Evolutionary conservation across 2,113 vertebrate species (phyloP), one percentile per base, ranked within the genome.

Genomic region (Eurystomus gularis): DNA sequence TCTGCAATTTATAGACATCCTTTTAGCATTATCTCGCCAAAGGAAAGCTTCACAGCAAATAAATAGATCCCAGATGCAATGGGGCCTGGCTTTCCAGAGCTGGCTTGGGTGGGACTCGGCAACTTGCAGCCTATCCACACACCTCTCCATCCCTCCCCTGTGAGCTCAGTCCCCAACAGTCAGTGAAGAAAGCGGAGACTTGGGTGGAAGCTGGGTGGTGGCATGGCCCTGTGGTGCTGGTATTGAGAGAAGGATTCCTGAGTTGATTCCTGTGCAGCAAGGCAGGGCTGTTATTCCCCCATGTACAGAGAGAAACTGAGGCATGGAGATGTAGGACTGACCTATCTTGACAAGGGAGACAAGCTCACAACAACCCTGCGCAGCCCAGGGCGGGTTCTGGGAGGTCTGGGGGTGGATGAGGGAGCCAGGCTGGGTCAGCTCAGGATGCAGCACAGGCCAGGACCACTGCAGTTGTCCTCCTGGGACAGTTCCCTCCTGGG

Each of bases 1-100:
- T 86, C 76, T 65, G 72, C 54, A 65, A 18, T 94, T 88, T 69
- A 80, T 5, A 86, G 68, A 61, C 18, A 37, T 66, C 84, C 92
- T 91, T 60, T 54, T 3, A 71, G 77, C 42, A 62, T 87, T 78
- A 75, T 68, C 73, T 82, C 51, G 73, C 78, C 84, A 54, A 87
- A 91, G 81, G 46, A 93, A 95, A 86, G 72, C 65, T 86, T 39
- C 87, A 28, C 10, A 55, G 77, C 31, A 81, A 94, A 94, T 35
- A 84, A 94, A 93, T 20, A 93, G 77, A 84, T 42, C 73, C 87
- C 87, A 87, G 77, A 40, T 84, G 93, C 62, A 72, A 11, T 2
- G 3, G 42, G 49, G 86, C 26, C 88, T 54, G 82, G 75, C 35
- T 87, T 62, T 88, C 66, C 82, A 57, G 70, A 76, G 37, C 52